Evolutionary conservation across 2,113 vertebrate species (phyloP).

Genomic region (Micronycteris hirsuta): DNA sequence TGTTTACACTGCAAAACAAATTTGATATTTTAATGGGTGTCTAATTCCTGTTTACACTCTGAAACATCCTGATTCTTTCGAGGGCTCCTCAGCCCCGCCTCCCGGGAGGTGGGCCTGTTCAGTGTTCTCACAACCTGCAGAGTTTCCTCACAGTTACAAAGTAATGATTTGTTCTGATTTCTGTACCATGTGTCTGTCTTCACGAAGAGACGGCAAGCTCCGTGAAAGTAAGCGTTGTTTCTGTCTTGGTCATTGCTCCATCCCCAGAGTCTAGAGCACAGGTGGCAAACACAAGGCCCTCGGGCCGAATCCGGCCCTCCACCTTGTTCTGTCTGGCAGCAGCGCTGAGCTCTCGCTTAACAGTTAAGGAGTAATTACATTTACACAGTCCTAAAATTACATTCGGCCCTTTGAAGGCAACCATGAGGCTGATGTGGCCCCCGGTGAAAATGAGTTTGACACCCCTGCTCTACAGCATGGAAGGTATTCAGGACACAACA

Average conservation of each 20-base stretch:
- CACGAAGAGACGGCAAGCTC: background rate
- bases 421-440: too few relatives aligned
- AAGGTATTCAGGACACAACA: background rate
- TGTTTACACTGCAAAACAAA: constrained; percentile 43
- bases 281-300: too few relatives aligned
- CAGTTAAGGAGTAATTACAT: too few relatives aligned
- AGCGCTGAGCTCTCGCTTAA: too few relatives aligned
- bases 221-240: background rate
- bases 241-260: background rate
- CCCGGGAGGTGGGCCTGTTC: background rate
- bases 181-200: background rate
- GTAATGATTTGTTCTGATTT: background rate
- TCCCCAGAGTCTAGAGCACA: background rate
- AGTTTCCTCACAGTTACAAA: background rate
- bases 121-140: background rate
- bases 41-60: background rate
- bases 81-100: background rate
- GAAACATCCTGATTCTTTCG: background rate
- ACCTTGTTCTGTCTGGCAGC: too few relatives aligned
- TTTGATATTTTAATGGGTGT: constrained; percentile 1
- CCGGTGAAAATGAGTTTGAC: too few relatives aligned
- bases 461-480: too few relatives aligned
- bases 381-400: too few relatives aligned
- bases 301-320: too few relatives aligned
- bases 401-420: too few relatives aligned